phyloP scores from a whole-genome alignment of 2,888 invertebrate species.

The Tinea trinotella region DNA sequence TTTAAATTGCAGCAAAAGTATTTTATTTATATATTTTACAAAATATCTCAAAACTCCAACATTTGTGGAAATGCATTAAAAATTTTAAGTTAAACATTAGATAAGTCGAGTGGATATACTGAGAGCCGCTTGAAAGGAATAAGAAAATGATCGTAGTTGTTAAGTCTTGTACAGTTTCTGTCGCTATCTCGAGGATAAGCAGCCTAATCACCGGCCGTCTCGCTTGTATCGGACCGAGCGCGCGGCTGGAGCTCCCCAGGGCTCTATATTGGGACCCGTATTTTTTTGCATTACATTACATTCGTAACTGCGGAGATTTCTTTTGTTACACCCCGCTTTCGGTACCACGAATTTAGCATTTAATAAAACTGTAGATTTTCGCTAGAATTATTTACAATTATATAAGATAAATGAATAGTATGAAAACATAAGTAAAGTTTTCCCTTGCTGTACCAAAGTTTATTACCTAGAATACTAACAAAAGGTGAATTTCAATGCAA shows the following conservation, averaged over 20 bases:
- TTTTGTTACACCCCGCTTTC: slow-evolving; percentile 43
- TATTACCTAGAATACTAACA: background rate
- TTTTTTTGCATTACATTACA: slow-evolving; percentile 69
- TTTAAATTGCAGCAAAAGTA: slow-evolving; percentile 4
- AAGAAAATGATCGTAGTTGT: slow-evolving; percentile 72
- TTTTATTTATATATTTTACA: slow-evolving; percentile 18
- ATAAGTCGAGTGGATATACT: slow-evolving; percentile 60
- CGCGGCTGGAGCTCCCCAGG: slow-evolving; percentile 62
- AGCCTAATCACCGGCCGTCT: slow-evolving; percentile 72
- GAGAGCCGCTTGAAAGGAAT: slow-evolving; percentile 66
- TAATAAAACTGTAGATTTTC: background rate
- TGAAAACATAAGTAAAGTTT: background rate
- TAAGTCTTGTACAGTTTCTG: slow-evolving; percentile 72
- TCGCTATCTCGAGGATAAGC: slow-evolving; percentile 71
- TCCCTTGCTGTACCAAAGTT: background rate
- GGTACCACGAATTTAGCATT: slow-evolving; percentile 48
- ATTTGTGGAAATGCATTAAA: slow-evolving; percentile 3
- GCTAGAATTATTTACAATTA: background rate
- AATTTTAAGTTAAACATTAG: slow-evolving; percentile 38
- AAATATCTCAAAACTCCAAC: slow-evolving; percentile 19
- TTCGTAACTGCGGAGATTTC: slow-evolving; percentile 68
- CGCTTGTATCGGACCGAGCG: slow-evolving; percentile 66
- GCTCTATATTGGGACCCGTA: slow-evolving; percentile 68
- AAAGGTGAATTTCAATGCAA: slow-evolving; percentile 39
- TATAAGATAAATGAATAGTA: background rate